phyloP scores from a whole-genome alignment of 2,113 vertebrate species.

The Geococcyx californianus region DNA sequence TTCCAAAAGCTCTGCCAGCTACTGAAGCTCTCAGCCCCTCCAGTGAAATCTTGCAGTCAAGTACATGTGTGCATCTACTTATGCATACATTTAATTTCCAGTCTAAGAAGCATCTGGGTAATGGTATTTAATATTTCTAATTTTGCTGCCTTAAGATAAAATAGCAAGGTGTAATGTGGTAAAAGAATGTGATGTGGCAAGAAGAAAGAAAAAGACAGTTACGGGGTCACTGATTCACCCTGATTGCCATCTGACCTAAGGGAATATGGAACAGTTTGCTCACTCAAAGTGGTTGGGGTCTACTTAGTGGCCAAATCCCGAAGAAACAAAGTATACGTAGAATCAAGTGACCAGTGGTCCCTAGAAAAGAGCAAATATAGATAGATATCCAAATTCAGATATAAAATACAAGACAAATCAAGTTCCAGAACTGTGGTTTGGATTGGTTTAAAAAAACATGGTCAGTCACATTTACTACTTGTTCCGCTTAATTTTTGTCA shows the following conservation, averaged over 20 bases:
- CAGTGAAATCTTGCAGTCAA: neutral
- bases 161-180: neutral
- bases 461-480: neutral
- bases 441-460: neutral
- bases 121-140: neutral
- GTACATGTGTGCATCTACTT: fast-evolving
- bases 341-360: neutral
- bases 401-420: neutral
- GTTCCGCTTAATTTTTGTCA: neutral
- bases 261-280: neutral
- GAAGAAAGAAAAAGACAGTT: too few species aligned
- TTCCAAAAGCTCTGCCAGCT: neutral
- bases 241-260: neutral
- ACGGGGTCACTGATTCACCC: neutral
- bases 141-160: neutral
- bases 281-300: neutral
- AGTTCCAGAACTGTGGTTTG: neutral
- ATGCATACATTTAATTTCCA: fast-evolving
- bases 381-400: neutral
- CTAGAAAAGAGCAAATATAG: neutral
- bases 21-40: fast-evolving
- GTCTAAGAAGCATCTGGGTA: neutral
- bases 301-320: neutral
- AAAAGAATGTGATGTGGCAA: neutral
- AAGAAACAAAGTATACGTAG: neutral